phyloP scores from a whole-genome alignment of 2,113 vertebrate species.

The Zosterops pallidus region DNA sequence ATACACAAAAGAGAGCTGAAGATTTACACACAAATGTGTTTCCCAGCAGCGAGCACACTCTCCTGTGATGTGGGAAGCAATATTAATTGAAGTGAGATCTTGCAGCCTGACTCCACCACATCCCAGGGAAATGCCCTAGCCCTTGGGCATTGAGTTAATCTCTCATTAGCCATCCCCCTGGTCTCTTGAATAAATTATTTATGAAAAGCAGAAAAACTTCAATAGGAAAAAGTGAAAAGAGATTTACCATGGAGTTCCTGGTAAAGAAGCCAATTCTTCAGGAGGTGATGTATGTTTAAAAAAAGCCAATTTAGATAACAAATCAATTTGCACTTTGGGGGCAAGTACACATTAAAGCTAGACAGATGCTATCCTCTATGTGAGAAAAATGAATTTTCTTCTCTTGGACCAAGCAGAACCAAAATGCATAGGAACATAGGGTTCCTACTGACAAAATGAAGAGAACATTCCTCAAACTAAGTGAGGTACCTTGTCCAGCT shows the following conservation, averaged over 20 bases:
- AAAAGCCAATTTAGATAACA: constrained; percentile 7
- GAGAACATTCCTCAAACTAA: background rate
- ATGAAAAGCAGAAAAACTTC: constrained; percentile 62
- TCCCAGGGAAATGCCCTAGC: constrained; percentile 65
- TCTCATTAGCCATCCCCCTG: constrained; percentile 63
- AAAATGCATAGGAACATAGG: background rate
- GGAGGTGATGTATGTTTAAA: background rate
- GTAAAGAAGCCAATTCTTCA: constrained; percentile 29
- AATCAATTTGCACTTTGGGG: constrained; percentile 4
- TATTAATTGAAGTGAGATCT: constrained; percentile 64
- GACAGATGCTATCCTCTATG: background rate
- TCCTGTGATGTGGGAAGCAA: constrained; percentile 64
- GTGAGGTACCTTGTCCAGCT: background rate
- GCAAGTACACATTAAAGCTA: background rate
- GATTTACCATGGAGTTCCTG: constrained; percentile 17
- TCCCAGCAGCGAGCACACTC: constrained; percentile 28
- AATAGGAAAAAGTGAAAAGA: constrained; percentile 61
- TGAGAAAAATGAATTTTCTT: background rate
- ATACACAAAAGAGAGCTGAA: background rate
- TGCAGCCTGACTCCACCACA: constrained; percentile 61
- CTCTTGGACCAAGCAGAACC: background rate
- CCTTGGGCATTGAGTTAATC: constrained; percentile 59
- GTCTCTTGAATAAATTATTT: constrained; percentile 65
- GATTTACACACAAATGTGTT: constrained; percentile 34
- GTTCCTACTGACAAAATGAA: background rate